Conservation (phyloP, 2,113 vertebrate genomes). For the Microtus montanus region DNA sequence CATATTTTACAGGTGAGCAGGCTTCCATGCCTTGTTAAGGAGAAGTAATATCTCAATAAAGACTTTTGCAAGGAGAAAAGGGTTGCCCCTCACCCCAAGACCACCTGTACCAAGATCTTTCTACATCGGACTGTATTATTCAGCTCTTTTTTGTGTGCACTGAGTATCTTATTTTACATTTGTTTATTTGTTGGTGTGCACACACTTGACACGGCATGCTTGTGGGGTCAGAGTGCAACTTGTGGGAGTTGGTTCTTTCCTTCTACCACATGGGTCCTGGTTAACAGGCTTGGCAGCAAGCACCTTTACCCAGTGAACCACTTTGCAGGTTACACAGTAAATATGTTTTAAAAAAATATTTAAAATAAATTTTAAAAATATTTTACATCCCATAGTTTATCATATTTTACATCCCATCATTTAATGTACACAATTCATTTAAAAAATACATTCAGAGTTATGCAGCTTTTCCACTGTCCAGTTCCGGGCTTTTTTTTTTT, state of each 20-base stretch:
- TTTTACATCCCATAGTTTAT: neutral
- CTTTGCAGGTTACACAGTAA: neutral
- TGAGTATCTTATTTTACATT: neutral
- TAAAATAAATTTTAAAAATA: neutral
- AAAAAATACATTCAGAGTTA: neutral
- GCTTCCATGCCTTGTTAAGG: neutral
- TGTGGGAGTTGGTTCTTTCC: neutral
- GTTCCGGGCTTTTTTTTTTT: neutral
- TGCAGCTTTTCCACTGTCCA: neutral
- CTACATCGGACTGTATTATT: neutral
- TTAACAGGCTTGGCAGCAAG: neutral
- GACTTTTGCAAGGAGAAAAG: neutral
- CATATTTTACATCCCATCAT: neutral
- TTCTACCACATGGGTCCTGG: neutral
- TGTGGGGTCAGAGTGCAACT: neutral
- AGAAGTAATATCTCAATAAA: neutral
- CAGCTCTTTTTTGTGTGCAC: neutral
- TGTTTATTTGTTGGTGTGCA: neutral
- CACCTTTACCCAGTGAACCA: neutral
- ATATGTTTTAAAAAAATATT: neutral
- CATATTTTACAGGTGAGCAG: neutral
- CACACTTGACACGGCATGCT: rapidly evolving
- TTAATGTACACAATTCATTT: neutral
- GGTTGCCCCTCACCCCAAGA: neutral
- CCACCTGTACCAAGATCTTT: neutral